A percentile compares a stretch with the other conserved stretches of the same genome.
Evolutionary conservation across 2,797 vertebrate species (phyloP).

Genomic region (Diglossa cyanea): DNA sequence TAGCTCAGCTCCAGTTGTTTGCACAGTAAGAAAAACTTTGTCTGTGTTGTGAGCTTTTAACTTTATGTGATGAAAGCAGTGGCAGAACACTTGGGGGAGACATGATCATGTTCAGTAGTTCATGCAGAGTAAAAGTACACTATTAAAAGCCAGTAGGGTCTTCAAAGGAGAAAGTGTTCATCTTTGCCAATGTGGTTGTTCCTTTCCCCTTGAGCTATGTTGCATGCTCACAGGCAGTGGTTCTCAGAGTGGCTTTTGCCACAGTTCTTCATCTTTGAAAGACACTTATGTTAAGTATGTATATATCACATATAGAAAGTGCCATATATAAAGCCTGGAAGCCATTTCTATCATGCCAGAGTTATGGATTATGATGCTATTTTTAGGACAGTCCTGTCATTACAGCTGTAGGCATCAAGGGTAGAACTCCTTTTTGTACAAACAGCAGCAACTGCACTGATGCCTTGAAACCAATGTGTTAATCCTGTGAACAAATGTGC

Average conservation of each 20-base stretch:
- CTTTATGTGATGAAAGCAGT: not conserved
- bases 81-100: not conserved
- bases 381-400: not conserved
- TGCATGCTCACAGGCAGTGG: not conserved
- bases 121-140: not conserved
- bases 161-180: not conserved
- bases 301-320: not conserved
- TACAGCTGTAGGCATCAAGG: not conserved
- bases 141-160: not conserved
- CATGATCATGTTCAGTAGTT: not conserved
- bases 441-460: constrained; percentile 13
- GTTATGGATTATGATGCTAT: not conserved
- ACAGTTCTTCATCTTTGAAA: not conserved
- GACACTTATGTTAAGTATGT: not conserved
- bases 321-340: not conserved
- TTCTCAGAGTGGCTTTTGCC: not conserved
- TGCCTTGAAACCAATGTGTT: not conserved
- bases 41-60: not conserved
- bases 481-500: constrained; percentile 4
- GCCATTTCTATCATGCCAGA: not conserved
- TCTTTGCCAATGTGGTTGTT: not conserved
- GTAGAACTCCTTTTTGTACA: not conserved
- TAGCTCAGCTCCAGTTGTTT: not conserved
- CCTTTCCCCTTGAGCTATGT: not conserved
- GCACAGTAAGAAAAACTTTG: not conserved